Percentiles rank a stretch among this genome's conserved stretches.
Evolutionary conservation across 1,140 invertebrate species (phyloP).

Genomic region (Euglossa dilemma): DNA sequence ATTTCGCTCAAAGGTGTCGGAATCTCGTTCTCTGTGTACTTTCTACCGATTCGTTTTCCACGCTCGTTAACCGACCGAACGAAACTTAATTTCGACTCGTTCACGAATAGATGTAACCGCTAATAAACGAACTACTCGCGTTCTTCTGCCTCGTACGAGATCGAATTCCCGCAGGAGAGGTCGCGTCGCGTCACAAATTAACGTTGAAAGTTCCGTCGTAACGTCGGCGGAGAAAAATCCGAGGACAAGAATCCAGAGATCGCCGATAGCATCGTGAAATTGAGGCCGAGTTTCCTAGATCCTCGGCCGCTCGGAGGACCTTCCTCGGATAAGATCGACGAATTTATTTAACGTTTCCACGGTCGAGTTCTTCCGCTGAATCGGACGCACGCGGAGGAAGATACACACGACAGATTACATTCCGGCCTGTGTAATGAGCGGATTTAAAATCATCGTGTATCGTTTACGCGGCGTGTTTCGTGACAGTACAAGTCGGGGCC

Average conservation of each 20-base stretch:
- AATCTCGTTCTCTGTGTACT: background rate
- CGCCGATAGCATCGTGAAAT: constrained; percentile 20
- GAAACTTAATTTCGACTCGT: too few species aligned
- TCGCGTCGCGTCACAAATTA: background rate
- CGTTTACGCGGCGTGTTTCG: constrained; percentile 45
- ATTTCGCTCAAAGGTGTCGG: background rate
- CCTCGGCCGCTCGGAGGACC: background rate
- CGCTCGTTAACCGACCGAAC: too few species aligned
- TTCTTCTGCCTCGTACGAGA: too few species aligned
- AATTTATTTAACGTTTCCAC: constrained; percentile 48
- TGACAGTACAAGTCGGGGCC: background rate
- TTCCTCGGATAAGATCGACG: constrained; percentile 39
- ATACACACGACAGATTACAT: constrained; percentile 46
- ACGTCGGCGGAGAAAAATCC: too few species aligned
- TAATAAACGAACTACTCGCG: too few species aligned
- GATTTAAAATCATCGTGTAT: constrained; percentile 54
- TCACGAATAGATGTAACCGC: too few species aligned
- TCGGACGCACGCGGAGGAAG: constrained; percentile 22
- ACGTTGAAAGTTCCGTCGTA: too few species aligned
- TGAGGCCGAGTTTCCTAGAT: constrained; percentile 40
- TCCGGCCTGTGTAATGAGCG: constrained; percentile 48
- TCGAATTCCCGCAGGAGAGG: background rate
- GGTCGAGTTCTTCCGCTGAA: constrained; percentile 46
- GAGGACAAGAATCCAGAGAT: background rate
- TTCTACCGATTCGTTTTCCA: too few species aligned